Base-by-base conservation (phyloP, 2,888 invertebrate species). In the Andrena bucephala region DNA sequence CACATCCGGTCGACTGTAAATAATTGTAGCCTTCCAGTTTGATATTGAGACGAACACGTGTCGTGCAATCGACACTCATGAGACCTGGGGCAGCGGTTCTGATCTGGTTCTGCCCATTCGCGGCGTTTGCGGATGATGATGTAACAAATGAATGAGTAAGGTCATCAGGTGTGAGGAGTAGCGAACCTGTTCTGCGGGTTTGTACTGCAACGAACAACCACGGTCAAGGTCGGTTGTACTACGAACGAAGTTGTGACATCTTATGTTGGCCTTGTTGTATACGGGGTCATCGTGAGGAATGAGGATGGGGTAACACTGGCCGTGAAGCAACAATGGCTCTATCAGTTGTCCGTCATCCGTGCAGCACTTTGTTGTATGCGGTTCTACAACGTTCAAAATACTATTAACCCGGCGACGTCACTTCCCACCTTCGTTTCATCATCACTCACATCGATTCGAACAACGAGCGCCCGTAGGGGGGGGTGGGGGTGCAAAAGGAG, bases 181-280 rank as follows among this genome's bases (percentile, higher is more conserved):
- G 27, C 74, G 91, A 92, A 97, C 97, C 94, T 97, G 97, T 94
- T 97, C 96, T 69, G 97, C 97, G 8, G 97, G 96, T 94, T 6
- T 95, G 95, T 33, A 82, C 24, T 48, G 68, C 20, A 84, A 72
- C 2, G 89, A 70, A 76, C 97, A 96, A 67, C 96, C 95, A 77
- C 96, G 95, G 85, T 96, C 96, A 71, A 96, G 95, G 68, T 97
- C 96, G 2, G 96, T 96, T 52, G 95, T 95, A 1, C 96, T 96
- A 84, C 97, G 95, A 6, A 97, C 96, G 89, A 97, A 97, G 94
- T 96, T 97, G 95, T 97, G 95, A 91, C 97, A 97, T 79, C 95
- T 95, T 0, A 95, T 95, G 27, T 95, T 95, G 59, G 94, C 94
- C 7, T 94, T 93, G 0, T 93, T 91, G 86, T 96, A 96, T 62